Evolutionary conservation across 2,888 invertebrate species (phyloP).

Genomic region (Dicycla oo): DNA sequence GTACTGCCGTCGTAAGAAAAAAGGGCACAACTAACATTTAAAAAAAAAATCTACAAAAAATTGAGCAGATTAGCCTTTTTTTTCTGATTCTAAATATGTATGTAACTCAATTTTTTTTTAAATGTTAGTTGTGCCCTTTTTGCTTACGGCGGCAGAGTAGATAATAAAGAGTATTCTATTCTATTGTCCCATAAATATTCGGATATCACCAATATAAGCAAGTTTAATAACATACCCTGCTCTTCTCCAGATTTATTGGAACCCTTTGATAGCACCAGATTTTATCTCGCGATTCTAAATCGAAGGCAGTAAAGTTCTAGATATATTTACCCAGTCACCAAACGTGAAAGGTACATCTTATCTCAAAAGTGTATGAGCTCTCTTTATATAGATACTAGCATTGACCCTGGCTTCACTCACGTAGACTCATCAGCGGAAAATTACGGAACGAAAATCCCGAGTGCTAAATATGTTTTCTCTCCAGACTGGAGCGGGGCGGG

Average conservation of each 20-base stretch:
- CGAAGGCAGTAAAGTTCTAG: constrained; percentile 50
- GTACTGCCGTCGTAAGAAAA: no score
- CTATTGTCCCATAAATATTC: background rate
- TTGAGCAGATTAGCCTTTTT: no score
- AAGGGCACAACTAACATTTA: no score
- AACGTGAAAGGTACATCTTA: constrained; percentile 52
- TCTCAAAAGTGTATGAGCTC: constrained; percentile 55
- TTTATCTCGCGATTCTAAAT: constrained; percentile 59
- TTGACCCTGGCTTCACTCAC: background rate
- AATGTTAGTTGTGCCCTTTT: no score
- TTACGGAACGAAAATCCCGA: no score
- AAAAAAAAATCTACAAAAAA: no score
- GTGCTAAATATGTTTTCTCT: no score
- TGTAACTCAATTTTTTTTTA: no score
- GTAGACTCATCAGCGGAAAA: background rate
- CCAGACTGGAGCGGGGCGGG: no score
- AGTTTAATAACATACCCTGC: constrained; percentile 5
- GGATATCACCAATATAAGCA: background rate
- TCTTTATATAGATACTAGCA: constrained; percentile 13
- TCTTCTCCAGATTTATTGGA: constrained; percentile 40
- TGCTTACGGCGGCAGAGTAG: no score
- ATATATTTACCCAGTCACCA: constrained; percentile 53
- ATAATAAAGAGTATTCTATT: background rate
- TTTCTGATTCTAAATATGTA: no score
- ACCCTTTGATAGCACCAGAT: constrained; percentile 49